Base-by-base conservation (phyloP, 2,888 invertebrate species). In the Parnassius smintheus region DNA sequence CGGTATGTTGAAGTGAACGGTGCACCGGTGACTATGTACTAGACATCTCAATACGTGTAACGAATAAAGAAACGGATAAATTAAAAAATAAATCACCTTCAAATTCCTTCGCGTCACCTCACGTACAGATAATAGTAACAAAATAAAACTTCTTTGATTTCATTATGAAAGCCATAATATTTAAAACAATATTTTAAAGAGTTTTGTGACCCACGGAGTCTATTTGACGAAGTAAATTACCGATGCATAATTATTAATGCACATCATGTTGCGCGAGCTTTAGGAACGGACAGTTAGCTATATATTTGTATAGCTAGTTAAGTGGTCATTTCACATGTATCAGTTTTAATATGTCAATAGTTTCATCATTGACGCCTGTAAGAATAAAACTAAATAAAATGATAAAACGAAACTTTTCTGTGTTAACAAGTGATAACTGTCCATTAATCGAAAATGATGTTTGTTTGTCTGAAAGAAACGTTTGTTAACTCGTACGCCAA, bases 381-480 rank as follows among this genome's bases (percentile, higher is more conserved):
- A 35, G 35, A 7, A 7, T 35, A 35, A 35, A 35, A 35, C 35
- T 35, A 35, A 25, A 25, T 25, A 25, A 25, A 25, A 25, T 4
- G 0, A 3, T 2, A 4, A 25, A 25, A 25, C 25, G 25, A 25
- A 35, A 35, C 7, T 35, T 35, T 7, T 35, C 35, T 7, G 4
- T 35, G 35, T 35, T 35, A 35, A 35, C 35, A 35, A 35, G 35
- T 35, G 35, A 35, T 35, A 35, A 35, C 35, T 35, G 7, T 35
- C 4, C 35, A 35, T 35, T 35, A 35, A 35, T 35, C 76, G 71
- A 72, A 79, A 81, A 82, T 81, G 72, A 77, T 77, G 78, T 82
- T 85, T 85, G 83, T 86, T 83, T 80, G 71, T 76, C 71, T 80
- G 78, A 80, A 80, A 82, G 75, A 80, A 82, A 79, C 82, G 83